Percentiles rank a stretch among this genome's conserved stretches.
These are phyloP conservation scores for Chrysotoxum bicinctum DNA, from an alignment of 2,888 invertebrate species.

Conservation along the genomic window DNA sequence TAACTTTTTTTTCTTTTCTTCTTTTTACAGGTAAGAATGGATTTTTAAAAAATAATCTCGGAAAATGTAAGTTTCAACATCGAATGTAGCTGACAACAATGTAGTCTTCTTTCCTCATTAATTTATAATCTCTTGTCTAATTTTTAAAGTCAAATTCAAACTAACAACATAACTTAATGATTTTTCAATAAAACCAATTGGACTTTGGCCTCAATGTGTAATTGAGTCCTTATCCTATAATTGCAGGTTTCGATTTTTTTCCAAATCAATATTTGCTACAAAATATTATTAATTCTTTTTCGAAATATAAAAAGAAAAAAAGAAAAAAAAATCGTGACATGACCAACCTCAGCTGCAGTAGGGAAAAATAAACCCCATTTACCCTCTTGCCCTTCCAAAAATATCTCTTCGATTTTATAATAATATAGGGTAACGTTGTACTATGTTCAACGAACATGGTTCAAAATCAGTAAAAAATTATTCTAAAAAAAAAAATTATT, in stretches of 20 bases:
- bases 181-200: neutral
- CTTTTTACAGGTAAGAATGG: neutral
- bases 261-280: neutral
- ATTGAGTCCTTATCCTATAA: conserved; percentile 13
- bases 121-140: too few relatives aligned
- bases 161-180: neutral
- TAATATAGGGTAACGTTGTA: neutral
- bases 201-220: neutral
- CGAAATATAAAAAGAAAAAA: conserved; percentile 1
- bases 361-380: neutral
- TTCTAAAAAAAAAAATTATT: conserved; percentile 22
- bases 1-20: neutral
- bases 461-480: neutral
- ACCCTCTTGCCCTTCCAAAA: neutral
- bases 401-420: conserved; percentile 7
- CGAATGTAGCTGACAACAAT: neutral
- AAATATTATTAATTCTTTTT: neutral
- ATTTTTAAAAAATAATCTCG: neutral
- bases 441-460: conserved; percentile 41
- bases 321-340: conserved; percentile 50
- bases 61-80: neutral
- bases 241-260: neutral
- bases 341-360: conserved; percentile 43
- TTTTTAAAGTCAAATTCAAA: neutral
- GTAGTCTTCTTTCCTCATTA: neutral